Evolutionary conservation across 2,888 invertebrate species (phyloP), one percentile per base, ranked within the genome.

Genomic region (Unio pictorum): DNA sequence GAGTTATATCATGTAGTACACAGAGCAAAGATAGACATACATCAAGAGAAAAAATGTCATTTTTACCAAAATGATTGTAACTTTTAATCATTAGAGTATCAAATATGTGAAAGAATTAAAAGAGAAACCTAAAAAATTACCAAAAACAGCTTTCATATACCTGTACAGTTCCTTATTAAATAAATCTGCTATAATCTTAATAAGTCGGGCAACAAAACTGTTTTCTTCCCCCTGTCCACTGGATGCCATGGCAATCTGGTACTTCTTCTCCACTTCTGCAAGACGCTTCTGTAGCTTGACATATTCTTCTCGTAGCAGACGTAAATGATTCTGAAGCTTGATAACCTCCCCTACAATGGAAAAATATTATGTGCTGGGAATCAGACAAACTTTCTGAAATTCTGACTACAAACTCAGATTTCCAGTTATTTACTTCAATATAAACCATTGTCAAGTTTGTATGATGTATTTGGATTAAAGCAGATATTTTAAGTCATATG

Each of bases 261-360:
- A 96, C 90, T 96, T 95, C 78, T 94, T 93, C 88, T 96, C 95
- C 54, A 97, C 90, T 83, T 96, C 96, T 11, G 93, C 93, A 87
- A 95, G 94, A 76, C 94, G 93, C 64, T 93, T 93, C 89, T 97
- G 96, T 55, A 98, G 92, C 90, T 96, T 96, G 11, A 95, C 94
- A 90, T 97, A 97, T 90, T 98, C 96, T 82, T 96, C 95, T 85
- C 96, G 94, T 74, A 98, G 92, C 71, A 98, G 92, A 69, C 94
- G 91, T 78, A 98, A 91, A 89, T 97, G 97, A 89, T 95, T 95
- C 90, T 96, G 95, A 65, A 92, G 86, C 85, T 92, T 92, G 8
- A 86, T 82, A 62, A 91, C 90, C 84, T 92, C 92, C 69, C 79
- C 84, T 84, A 68, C 17, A 71, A 62, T 64, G 64, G 67, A 45